Conservation (phyloP, 2,113 vertebrate genomes). For the cattle (Bos taurus) region DNA sequence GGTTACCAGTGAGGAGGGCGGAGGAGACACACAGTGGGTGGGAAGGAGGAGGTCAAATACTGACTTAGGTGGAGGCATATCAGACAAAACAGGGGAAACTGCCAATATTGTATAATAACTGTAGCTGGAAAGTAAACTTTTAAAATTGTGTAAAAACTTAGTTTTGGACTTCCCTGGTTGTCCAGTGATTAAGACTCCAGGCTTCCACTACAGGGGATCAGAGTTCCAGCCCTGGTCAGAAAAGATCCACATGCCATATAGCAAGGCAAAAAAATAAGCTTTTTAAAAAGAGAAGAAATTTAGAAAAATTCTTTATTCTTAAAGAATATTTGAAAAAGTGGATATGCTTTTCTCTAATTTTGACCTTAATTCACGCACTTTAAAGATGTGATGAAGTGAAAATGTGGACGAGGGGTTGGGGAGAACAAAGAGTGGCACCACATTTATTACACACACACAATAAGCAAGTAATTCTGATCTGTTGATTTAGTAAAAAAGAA, state of each 20-base stretch:
- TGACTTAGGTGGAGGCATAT: neutral
- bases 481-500: neutral
- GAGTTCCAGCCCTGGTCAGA: neutral
- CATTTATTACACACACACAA: neutral
- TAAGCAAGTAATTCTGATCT: neutral
- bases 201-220: neutral
- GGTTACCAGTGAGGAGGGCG: neutral
- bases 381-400: neutral
- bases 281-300: neutral
- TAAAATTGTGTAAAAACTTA: neutral
- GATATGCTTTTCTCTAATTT: neutral
- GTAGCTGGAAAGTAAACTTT: neutral
- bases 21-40: neutral
- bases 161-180: neutral
- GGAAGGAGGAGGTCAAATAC: neutral
- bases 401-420: neutral
- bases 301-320: neutral
- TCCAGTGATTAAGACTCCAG: neutral
- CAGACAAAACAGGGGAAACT: neutral
- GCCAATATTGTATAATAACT: neutral
- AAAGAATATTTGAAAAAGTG: neutral
- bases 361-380: neutral
- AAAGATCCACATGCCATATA: neutral
- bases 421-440: neutral
- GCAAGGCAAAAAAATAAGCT: neutral